Evolutionary conservation across 1,140 invertebrate genomes (phyloP), one percentile per base, ranked within the genome.

Genomic region (Melitaea cinxia): DNA sequence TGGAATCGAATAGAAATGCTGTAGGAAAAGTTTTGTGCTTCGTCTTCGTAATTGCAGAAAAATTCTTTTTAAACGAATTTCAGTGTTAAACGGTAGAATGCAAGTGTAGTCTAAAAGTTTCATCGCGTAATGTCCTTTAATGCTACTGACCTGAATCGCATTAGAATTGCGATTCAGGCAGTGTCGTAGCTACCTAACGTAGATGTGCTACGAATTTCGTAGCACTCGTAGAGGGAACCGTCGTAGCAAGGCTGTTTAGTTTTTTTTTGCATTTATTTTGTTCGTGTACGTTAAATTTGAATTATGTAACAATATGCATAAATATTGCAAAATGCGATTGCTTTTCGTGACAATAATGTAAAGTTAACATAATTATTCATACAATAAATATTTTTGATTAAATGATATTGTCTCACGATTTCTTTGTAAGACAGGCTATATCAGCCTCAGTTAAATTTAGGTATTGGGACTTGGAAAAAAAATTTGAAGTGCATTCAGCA

Each of bases 41-140:
- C 3, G 9, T 17, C 5, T 47, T 24, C 42, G 2, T 47, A 23
- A 47, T n/a, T 47, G 19, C 1, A 21, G 3, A 23, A n/a, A 47
- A 47, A 42, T 17, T 42, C 42, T 47, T 12, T 45, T 2, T 23
- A 47, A 47, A 47, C 12, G 42, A 47, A 23, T 47, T 47, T 47
- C 19, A 47, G 42, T 47, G 42, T 23, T 47, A 23, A 47, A 23
- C 42, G 17, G 42, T 23, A 47, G 23, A 47, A 47, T 47, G 39
- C 6, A 45, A 45, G 39, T 45, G 21, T 12, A 47, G 9, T 23
- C 42, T 47, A 19, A 23, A 47, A 47, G n/a, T 17, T 47, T 47
- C 39, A 45, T 47, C 42, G 42, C 42, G 19, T 47, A 47, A 23
- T 47, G 42, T 47, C 42, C 39, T 45, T 17, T 45, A 45, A 45